A percentile compares a stretch with the other conserved stretches of the same genome.
These are phyloP conservation scores for Cygnus atratus DNA, from an alignment of 2,113 vertebrate species.

Conservation along the genomic window DNA sequence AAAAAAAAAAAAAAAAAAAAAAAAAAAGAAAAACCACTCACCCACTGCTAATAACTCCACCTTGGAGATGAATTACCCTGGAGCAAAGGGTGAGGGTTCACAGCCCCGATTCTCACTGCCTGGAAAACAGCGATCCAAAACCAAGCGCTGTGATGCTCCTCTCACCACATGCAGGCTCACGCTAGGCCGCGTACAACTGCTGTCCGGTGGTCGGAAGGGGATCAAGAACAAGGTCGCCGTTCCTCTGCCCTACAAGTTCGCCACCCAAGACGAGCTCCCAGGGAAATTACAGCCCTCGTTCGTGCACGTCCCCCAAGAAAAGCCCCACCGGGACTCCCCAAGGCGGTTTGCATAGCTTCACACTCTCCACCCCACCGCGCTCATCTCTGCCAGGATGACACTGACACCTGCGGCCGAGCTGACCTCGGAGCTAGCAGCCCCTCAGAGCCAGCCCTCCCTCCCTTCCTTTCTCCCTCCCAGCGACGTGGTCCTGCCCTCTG, in stretches of 20 bases:
- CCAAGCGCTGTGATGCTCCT: accelerated
- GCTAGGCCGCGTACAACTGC: background rate
- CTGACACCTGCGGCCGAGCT: background rate
- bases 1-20: background rate
- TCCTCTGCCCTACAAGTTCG: background rate
- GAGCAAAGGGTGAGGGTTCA: background rate
- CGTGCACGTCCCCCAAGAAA: background rate
- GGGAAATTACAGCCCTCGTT: background rate
- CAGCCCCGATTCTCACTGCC: background rate
- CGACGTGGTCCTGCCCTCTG: background rate
- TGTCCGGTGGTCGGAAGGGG: background rate
- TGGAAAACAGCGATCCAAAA: background rate
- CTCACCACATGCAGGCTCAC: accelerated
- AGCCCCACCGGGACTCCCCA: background rate
- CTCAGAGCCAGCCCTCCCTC: background rate
- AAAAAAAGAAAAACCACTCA: background rate
- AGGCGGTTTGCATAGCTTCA: background rate
- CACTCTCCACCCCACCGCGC: background rate
- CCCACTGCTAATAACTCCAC: background rate
- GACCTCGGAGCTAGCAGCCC: background rate
- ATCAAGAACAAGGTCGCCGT: background rate
- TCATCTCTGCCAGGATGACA: background rate
- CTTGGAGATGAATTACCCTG: background rate
- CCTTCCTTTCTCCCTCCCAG: constrained; percentile 3
- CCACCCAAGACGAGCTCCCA: accelerated